Evolutionary conservation across 2,797 vertebrate genomes (phyloP), one percentile per base, ranked within the genome.

Genomic region (Lindbergichthys nudifrons): DNA sequence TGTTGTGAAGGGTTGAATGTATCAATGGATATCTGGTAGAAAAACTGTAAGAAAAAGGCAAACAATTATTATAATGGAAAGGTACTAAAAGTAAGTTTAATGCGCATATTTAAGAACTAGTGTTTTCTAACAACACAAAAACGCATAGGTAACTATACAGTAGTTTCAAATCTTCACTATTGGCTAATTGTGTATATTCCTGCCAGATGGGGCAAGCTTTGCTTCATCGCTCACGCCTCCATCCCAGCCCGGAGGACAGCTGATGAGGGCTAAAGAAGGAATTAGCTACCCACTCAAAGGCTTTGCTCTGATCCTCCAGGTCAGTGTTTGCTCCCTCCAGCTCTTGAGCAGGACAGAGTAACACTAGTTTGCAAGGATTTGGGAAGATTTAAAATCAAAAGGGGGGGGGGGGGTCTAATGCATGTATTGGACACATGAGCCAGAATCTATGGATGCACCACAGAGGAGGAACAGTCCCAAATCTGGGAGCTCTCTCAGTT

Each of bases 221-320:
- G 90, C 78, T 89, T 86, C 81, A 73, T 89, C 54, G 60, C 81
- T 88, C 83, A 77, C 77, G 45, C 87, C 79, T 92, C 85, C 88
- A 58, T 81, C 64, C 42, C 69, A 75, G 86, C 83, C 90, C 19
- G 36, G 51, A 83, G 78, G 87, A 88, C 93, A 94, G 94, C 92
- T 93, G 92, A 94, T 85, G 89, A 91, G 91, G 70, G 86, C 91
- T 96, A 93, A 95, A 93, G 82, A 81, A 82, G 87, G 89, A 90
- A 95, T 95, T 96, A 96, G 89, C 91, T 65, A 74, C 86, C 91
- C 84, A 88, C 93, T 95, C 95, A 94, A 94, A 95, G 89, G 94
- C 92, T 94, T 95, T 96, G 86, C 85, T 86, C 82, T 92, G 93
- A 94, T 94, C 93, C 93, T 94, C 86, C 86, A 91, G 95, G 95